Evolutionary conservation across 2,113 vertebrate species (phyloP).

Genomic region (Heloderma charlesbogerti): DNA sequence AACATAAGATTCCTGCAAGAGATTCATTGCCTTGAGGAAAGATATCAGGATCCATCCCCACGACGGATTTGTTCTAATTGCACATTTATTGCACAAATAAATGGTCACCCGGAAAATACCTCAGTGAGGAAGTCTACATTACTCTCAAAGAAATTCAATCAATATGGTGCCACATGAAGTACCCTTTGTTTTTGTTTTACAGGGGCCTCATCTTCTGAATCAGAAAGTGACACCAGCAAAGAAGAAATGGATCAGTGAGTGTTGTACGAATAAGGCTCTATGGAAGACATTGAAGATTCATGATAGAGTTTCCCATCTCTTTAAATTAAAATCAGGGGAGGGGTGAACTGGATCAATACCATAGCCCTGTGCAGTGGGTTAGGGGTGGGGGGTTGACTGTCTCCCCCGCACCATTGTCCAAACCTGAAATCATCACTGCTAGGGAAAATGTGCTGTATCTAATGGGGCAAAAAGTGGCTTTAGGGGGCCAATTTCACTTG

Average conservation of each 20-base stretch:
- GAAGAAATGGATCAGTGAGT: constrained; percentile 90
- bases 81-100: neutral
- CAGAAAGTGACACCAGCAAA: constrained; percentile 85
- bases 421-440: neutral
- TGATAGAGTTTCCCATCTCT: neutral
- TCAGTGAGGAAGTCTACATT: neutral
- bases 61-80: neutral
- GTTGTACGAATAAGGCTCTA: constrained; percentile 43
- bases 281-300: neutral
- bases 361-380: no score
- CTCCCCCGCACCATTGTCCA: neutral
- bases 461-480: neutral
- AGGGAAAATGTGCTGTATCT: neutral
- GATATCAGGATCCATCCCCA: no score
- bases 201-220: constrained; percentile 96
- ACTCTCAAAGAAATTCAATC: neutral
- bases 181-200: constrained; percentile 35
- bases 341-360: neutral
- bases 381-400: no score
- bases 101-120: neutral
- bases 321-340: neutral
- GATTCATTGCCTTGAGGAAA: neutral
- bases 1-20: neutral
- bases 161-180: neutral
- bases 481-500: neutral